Evolutionary conservation across 2,797 vertebrate species (phyloP).

Genomic region (Hemibagrus guttatus): DNA sequence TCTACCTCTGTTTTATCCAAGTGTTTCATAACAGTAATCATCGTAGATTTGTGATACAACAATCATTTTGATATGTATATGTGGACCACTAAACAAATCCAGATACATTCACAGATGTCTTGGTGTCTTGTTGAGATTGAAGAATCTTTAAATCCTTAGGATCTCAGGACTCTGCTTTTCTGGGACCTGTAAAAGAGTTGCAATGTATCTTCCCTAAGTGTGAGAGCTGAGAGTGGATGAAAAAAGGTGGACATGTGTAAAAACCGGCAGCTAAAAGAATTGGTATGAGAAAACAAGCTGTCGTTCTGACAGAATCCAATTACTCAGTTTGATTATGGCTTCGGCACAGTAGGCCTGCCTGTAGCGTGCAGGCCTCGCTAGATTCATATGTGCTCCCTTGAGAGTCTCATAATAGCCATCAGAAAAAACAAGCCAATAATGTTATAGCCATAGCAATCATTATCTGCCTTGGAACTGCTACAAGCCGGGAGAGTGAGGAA

Average conservation of each 20-base stretch:
- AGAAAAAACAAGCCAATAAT: slow-evolving; percentile 77
- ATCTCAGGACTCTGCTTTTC: neutral
- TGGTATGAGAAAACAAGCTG: slow-evolving; percentile 45
- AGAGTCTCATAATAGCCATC: slow-evolving; percentile 75
- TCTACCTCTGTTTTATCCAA: neutral
- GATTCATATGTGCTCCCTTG: slow-evolving; percentile 64
- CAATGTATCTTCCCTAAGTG: neutral
- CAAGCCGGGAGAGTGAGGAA: slow-evolving; percentile 65
- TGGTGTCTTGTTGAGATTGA: neutral
- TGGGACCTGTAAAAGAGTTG: neutral
- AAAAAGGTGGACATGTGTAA: slow-evolving; percentile 42
- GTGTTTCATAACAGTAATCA: neutral
- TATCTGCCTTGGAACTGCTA: slow-evolving; percentile 73
- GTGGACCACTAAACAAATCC: neutral
- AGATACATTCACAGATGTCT: too few species aligned
- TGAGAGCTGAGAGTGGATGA: neutral
- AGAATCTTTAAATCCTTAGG: neutral
- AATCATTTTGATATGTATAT: neutral
- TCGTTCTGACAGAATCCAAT: slow-evolving; percentile 44
- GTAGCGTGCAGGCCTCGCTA: slow-evolving; percentile 41
- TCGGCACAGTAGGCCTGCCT: slow-evolving; percentile 31
- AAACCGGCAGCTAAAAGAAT: slow-evolving; percentile 41
- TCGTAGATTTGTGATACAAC: neutral
- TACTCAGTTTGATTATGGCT: slow-evolving; percentile 50
- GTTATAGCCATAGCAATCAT: slow-evolving; percentile 77